phyloP scores from a whole-genome alignment of 2,797 vertebrate genomes.

The Florisuga fusca region DNA sequence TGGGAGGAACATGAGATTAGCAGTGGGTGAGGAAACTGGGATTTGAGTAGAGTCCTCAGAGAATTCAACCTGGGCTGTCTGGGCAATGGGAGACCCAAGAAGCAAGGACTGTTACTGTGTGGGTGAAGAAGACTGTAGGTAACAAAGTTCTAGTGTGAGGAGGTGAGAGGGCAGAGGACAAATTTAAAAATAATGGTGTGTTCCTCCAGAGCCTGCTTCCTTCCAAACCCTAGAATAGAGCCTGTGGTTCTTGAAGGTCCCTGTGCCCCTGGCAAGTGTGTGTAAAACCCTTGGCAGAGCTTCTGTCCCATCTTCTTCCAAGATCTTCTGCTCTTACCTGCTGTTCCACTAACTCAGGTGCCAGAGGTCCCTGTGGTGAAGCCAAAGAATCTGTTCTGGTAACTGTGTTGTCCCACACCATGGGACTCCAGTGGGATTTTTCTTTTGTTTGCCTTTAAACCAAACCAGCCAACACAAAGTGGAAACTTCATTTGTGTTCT shows the following conservation, averaged over 20 bases:
- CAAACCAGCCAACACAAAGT: neutral
- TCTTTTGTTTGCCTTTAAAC: neutral
- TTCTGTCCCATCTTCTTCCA: neutral
- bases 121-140: neutral
- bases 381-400: neutral
- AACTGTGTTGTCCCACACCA: accelerated
- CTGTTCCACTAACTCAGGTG: neutral
- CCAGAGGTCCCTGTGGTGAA: neutral
- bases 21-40: neutral
- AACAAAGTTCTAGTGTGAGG: neutral
- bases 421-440: neutral
- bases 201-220: neutral
- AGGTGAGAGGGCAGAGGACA: neutral
- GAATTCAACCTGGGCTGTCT: neutral
- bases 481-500: neutral
- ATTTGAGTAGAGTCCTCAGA: neutral
- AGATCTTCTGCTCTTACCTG: neutral
- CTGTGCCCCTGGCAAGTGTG: neutral
- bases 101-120: neutral
- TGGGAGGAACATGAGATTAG: neutral
- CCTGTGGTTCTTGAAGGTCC: neutral
- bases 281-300: neutral
- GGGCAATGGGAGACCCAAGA: neutral
- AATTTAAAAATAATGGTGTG: neutral
- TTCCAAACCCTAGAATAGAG: neutral